phyloP scores from a whole-genome alignment of 2,113 vertebrate genomes.

The Corvus hawaiiensis region DNA sequence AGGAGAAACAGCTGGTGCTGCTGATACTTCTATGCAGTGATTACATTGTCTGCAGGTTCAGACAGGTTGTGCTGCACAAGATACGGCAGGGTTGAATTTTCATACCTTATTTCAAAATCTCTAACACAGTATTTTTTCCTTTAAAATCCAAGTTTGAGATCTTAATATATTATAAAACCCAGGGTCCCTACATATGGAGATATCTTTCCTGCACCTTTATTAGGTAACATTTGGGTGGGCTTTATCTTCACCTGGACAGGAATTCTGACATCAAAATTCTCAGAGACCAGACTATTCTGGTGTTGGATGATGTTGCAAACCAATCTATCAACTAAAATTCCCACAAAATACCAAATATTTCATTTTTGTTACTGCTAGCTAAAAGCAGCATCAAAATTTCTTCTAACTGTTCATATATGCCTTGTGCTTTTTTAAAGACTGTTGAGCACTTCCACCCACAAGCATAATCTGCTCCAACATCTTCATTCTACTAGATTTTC shows the following conservation, averaged over 20 bases:
- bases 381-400: neutral
- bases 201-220: neutral
- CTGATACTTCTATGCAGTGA: neutral
- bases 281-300: neutral
- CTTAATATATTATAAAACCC: neutral
- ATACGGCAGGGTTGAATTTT: neutral
- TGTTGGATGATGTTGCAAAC: neutral
- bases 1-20: neutral
- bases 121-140: neutral
- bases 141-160: neutral
- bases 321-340: neutral
- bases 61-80: neutral
- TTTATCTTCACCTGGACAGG: neutral
- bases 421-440: neutral
- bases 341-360: neutral
- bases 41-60: neutral
- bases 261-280: neutral
- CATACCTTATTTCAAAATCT: neutral
- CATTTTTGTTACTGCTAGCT: neutral
- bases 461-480: neutral
- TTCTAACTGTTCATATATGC: accelerated
- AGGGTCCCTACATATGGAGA: accelerated
- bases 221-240: neutral
- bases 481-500: neutral
- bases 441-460: neutral